Evolutionary conservation across 1,140 invertebrate species (phyloP).

Genomic region (Sitophilus oryzae): DNA sequence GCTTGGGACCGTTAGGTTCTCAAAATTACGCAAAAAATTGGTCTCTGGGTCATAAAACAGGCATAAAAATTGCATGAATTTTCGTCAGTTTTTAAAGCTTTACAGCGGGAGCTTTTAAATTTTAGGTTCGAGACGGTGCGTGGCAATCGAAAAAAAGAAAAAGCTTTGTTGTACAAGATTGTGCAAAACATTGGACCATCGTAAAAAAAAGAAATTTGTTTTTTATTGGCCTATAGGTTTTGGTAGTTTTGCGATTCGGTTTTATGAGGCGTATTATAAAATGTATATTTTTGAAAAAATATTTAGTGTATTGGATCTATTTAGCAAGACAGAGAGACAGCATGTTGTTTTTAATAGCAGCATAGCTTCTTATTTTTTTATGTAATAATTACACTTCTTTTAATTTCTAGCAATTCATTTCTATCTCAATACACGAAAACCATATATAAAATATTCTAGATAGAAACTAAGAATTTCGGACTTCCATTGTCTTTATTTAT

Average conservation of each 20-base stretch:
- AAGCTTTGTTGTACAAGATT: not conserved
- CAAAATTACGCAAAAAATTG: slow-evolving; percentile 9
- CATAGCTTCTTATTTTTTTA: too few species aligned
- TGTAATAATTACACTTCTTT: too few species aligned
- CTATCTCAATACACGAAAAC: too few species aligned
- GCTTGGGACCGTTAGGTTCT: slow-evolving; percentile 1
- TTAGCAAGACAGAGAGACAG: too few species aligned
- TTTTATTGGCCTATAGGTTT: not conserved
- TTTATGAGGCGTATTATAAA: too few species aligned
- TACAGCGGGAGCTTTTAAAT: not conserved
- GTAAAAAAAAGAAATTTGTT: not conserved
- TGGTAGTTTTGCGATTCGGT: not conserved
- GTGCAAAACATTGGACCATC: not conserved
- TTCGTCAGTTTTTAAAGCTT: slow-evolving; percentile 1
- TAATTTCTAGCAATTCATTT: too few species aligned
- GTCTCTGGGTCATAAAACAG: not conserved
- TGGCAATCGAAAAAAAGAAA: not conserved
- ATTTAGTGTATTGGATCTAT: too few species aligned
- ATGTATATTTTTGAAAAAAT: too few species aligned
- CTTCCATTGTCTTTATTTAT: too few species aligned
- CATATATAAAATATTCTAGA: too few species aligned
- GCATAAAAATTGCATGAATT: slow-evolving; percentile 2
- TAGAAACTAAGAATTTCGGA: too few species aligned
- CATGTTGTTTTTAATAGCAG: too few species aligned
- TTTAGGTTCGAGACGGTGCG: not conserved